Conservation (phyloP, 2,113 vertebrate genomes). For the Callipepla californica region DNA sequence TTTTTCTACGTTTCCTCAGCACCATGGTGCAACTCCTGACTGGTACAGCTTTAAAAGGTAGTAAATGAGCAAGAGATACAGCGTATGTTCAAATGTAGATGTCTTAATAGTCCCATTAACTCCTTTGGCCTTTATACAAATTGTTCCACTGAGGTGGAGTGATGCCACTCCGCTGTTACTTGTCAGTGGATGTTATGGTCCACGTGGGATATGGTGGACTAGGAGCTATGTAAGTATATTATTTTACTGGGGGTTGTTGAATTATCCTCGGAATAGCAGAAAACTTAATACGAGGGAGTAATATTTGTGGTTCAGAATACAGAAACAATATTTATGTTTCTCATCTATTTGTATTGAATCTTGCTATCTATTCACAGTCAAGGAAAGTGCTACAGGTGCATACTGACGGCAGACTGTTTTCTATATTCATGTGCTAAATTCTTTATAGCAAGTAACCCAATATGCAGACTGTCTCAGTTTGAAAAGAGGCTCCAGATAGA, state of each 20-base stretch:
- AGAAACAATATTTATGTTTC: background rate
- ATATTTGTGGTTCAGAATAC: background rate
- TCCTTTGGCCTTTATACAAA: background rate
- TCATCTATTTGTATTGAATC: background rate
- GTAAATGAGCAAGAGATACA: background rate
- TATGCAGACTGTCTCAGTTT: background rate
- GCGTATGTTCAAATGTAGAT: background rate
- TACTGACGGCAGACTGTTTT: background rate
- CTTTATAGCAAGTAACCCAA: background rate
- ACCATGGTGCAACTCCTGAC: background rate
- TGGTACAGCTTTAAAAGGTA: background rate
- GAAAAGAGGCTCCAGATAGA: background rate
- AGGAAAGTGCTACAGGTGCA: background rate
- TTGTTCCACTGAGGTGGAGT: background rate
- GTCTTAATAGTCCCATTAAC: background rate
- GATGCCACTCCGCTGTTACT: background rate
- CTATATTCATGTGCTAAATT: background rate
- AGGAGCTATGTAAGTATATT: background rate
- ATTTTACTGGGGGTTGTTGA: background rate
- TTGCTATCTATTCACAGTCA: background rate
- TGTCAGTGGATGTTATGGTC: background rate
- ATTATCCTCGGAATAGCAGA: background rate
- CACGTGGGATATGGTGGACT: background rate
- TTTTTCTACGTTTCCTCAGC: background rate
- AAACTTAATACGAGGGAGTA: background rate